Conservation (phyloP, 2,113 vertebrate species). For the Psettodes erumei region DNA sequence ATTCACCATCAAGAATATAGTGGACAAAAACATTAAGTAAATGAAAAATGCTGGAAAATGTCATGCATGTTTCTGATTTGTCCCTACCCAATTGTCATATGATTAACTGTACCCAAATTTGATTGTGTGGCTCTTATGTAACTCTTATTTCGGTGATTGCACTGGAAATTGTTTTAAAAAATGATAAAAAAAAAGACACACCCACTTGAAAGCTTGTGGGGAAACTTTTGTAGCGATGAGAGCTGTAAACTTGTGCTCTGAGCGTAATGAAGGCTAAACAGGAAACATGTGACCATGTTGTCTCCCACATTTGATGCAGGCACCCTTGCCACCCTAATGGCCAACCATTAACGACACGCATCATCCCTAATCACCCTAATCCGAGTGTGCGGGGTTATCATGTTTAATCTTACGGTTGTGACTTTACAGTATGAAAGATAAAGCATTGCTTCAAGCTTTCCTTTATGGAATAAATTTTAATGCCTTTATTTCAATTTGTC, state of each 20-base stretch:
- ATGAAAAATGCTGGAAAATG: background rate
- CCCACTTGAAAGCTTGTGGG: background rate
- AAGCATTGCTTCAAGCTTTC: background rate
- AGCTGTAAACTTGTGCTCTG: background rate
- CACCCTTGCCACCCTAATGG: background rate
- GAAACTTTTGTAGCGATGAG: background rate
- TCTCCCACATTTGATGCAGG: background rate
- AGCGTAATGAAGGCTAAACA: background rate
- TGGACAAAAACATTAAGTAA: background rate
- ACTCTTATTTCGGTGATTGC: background rate
- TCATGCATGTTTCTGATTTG: background rate
- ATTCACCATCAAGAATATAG: background rate
- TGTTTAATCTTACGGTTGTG: background rate
- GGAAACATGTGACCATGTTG: background rate
- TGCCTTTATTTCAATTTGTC: background rate
- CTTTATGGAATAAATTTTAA: background rate
- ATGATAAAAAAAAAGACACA: too few species aligned
- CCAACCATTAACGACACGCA: background rate
- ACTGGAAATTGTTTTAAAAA: too few species aligned
- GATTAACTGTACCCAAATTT: background rate
- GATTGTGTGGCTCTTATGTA: background rate
- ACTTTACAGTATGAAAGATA: background rate
- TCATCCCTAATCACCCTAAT: background rate
- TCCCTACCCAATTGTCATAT: background rate
- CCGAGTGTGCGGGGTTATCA: background rate